Evolutionary conservation across 2,888 invertebrate genomes (phyloP).

Genomic region (Athripsodes cinereus): DNA sequence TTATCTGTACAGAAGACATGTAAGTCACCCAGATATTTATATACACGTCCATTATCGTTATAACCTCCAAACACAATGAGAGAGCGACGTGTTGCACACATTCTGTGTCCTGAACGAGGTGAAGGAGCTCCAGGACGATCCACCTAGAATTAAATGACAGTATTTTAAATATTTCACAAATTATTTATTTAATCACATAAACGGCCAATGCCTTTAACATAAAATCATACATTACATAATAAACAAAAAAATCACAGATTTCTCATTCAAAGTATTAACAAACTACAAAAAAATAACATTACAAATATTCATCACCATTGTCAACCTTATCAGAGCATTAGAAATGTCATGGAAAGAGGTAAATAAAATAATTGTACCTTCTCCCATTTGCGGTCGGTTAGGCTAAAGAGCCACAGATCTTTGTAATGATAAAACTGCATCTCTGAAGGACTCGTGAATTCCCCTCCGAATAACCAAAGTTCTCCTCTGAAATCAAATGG

Average conservation of each 20-base stretch:
- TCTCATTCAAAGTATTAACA: no score
- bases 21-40: slow-evolving; percentile 84
- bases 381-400: slow-evolving; percentile 76
- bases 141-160: no score
- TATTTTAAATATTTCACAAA: no score
- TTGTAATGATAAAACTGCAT: slow-evolving; percentile 90
- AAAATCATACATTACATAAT: no score
- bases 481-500: slow-evolving; percentile 37
- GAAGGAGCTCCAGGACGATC: slow-evolving; percentile 62
- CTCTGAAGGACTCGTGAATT: slow-evolving; percentile 85
- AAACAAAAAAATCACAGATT: no score
- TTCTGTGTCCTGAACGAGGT: slow-evolving; percentile 75
- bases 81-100: slow-evolving; percentile 73
- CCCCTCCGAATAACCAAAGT: slow-evolving; percentile 82
- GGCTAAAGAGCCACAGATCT: slow-evolving; percentile 82
- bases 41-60: slow-evolving; percentile 80
- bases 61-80: slow-evolving; percentile 88
- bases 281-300: no score
- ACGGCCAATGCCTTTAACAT: no score
- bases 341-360: no score
- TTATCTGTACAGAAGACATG: slow-evolving; percentile 74
- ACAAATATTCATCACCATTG: no score
- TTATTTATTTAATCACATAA: no score
- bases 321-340: no score
- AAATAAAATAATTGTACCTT: no score